Evolutionary conservation across 2,888 invertebrate species (phyloP), one percentile per base, ranked within the genome.

Genomic region (Geophilus truncorum): DNA sequence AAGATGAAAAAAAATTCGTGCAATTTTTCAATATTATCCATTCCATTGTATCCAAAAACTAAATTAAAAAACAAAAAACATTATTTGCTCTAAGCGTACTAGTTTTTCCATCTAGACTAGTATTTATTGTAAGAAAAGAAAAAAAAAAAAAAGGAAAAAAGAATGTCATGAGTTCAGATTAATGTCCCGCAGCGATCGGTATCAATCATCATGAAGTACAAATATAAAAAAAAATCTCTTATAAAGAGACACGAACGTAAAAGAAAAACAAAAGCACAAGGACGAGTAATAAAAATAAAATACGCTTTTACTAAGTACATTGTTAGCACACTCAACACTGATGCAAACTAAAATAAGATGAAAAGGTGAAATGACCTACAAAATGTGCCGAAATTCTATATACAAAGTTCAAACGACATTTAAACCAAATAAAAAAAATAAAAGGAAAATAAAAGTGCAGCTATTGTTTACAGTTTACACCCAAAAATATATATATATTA

Each of bases 161-260:
- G 23, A 76, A 76, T n/a, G 25, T 76, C 30, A 32, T 76, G 32
- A 76, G n/a, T 25, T 76, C n/a, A 76, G 76, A 76, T 32, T 32
- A 25, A 28, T 76, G 23, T n/a, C 76, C 76, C n/a, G n/a, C 28
- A 15, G 23, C 2, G 28, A 21, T 18, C 28, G 32, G 2, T 25
- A 76, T 28, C 12, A 76, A 76, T 76, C 32, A n/a, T 76, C 76
- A 76, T 76, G 57, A 57, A 57, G 9, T 76, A 76, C 76, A 76
- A 28, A 25, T 30, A 76, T 76, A 76, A 76, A 28, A 76, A 76
- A 9, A 28, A n/a, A n/a, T 76, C 76, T 76, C 76, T 76, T 76
- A 76, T 76, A 76, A 76, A 76, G 76, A 76, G 76, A 76, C 76
- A 76, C 12, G 28, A 76, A 76, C 15, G 21, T 15, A 25, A 21